A percentile compares a stretch with the other conserved stretches of the same genome.
Evolutionary conservation across 2,888 invertebrate genomes (phyloP).

Genomic region (Colletes collaris): DNA sequence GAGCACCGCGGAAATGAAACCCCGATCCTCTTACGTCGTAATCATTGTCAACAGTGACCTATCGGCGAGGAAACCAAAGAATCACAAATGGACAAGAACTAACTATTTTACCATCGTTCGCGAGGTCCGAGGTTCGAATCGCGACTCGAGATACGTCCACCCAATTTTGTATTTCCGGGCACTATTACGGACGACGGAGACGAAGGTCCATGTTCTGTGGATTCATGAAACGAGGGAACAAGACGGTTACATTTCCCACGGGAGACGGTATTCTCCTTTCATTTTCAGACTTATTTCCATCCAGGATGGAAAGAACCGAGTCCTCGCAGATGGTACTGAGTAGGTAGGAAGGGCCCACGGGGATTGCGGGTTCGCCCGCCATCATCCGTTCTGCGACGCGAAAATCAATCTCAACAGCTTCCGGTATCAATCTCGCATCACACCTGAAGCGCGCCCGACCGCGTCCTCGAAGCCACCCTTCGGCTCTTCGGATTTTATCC

Average conservation of each 20-base stretch:
- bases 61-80: too few species aligned
- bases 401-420: constrained; percentile 73
- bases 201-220: constrained; percentile 50
- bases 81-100: too few species aligned
- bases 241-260: constrained; percentile 73
- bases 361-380: constrained; percentile 35
- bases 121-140: too few species aligned
- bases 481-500: constrained; percentile 36
- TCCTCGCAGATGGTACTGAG: constrained; percentile 39
- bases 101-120: too few species aligned
- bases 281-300: constrained; percentile 68
- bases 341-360: constrained; percentile 42
- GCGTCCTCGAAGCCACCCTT: constrained; percentile 33
- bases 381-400: constrained; percentile 60
- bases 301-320: constrained; percentile 47
- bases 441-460: constrained; percentile 62
- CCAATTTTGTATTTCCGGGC: constrained; percentile 22
- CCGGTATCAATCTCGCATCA: constrained; percentile 70
- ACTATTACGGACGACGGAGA: constrained; percentile 19
- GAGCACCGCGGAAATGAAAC: constrained; percentile 34
- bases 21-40: constrained; percentile 38
- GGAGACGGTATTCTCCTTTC: constrained; percentile 60
- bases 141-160: neutral
- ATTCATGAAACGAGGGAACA: constrained; percentile 59
- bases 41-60: neutral